Evolutionary conservation across 2,113 vertebrate genomes (phyloP).

Genomic region (Upupa epops): DNA sequence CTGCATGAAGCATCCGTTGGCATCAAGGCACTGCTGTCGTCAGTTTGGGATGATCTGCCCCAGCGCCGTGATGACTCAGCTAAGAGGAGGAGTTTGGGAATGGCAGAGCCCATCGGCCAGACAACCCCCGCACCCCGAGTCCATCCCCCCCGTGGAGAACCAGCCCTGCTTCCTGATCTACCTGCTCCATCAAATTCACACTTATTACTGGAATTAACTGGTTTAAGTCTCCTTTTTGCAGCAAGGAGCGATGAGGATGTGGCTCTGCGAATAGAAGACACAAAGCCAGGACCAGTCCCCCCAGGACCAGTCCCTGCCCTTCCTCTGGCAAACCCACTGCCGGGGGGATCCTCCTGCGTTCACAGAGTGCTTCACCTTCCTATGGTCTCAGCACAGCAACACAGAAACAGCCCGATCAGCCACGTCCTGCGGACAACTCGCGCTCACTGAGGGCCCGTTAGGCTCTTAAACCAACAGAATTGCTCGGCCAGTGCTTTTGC

Average conservation of each 20-base stretch:
- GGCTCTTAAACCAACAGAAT: not conserved
- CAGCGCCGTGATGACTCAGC: not conserved
- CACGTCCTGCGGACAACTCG: accelerated
- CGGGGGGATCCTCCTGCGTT: accelerated
- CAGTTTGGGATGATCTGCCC: not conserved
- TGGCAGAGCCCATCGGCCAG: too few species aligned
- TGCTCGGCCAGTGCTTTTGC: not conserved
- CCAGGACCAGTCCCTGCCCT: not conserved
- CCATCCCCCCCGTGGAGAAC: not conserved
- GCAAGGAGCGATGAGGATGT: not conserved
- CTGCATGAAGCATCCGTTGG: accelerated
- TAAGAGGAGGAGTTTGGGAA: too few species aligned
- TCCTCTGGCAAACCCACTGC: not conserved
- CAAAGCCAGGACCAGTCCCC: accelerated
- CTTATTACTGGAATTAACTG: not conserved
- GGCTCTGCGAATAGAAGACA: not conserved
- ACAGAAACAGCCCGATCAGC: too few species aligned
- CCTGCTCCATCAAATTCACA: not conserved
- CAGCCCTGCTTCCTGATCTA: not conserved
- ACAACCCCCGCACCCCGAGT: not conserved
- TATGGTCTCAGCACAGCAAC: accelerated
- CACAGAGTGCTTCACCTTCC: accelerated
- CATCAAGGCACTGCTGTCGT: accelerated
- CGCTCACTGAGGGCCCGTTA: not conserved
- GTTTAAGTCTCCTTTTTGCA: not conserved